Conservation (phyloP, 2,888 invertebrate species). For the Eristalis pertinax region DNA sequence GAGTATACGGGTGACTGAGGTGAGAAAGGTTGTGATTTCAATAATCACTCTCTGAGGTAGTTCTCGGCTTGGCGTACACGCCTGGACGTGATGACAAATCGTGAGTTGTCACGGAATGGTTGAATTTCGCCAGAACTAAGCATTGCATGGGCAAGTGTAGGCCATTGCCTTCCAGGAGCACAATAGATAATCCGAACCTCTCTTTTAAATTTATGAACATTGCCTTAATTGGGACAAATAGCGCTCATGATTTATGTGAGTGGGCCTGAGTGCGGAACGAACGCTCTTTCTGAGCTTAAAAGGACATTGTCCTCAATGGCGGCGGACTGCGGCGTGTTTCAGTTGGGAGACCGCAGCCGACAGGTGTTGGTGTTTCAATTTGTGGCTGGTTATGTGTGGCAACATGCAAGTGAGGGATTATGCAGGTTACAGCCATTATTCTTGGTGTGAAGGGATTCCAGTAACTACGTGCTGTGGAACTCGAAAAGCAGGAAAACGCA, state of each 20-base stretch:
- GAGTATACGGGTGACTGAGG: not conserved
- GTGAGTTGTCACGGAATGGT: conserved; percentile 57
- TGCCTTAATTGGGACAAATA: conserved; percentile 39
- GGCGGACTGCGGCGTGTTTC: not conserved
- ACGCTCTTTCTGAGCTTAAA: not conserved
- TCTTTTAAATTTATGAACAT: conserved; percentile 38
- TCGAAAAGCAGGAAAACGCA: conserved; percentile 28
- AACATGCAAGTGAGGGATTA: conserved; percentile 56
- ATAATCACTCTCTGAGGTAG: conserved; percentile 52
- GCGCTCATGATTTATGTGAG: conserved; percentile 31
- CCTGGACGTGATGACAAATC: conserved; percentile 62
- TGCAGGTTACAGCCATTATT: conserved; percentile 41
- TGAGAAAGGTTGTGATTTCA: conserved; percentile 60
- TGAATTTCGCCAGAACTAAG: conserved; percentile 21
- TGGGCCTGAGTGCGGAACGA: not conserved
- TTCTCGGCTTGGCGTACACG: conserved; percentile 50
- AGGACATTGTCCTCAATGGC: not conserved
- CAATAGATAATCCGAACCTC: conserved; percentile 23
- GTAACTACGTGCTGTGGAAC: not conserved
- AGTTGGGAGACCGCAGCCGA: not conserved
- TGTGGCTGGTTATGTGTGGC: conserved; percentile 20
- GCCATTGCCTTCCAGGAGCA: not conserved
- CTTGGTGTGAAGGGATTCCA: conserved; percentile 43
- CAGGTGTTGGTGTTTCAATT: conserved; percentile 42
- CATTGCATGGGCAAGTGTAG: conserved; percentile 28